Conservation (phyloP, 2,797 vertebrate species). For the Peromyscus nudipes region DNA sequence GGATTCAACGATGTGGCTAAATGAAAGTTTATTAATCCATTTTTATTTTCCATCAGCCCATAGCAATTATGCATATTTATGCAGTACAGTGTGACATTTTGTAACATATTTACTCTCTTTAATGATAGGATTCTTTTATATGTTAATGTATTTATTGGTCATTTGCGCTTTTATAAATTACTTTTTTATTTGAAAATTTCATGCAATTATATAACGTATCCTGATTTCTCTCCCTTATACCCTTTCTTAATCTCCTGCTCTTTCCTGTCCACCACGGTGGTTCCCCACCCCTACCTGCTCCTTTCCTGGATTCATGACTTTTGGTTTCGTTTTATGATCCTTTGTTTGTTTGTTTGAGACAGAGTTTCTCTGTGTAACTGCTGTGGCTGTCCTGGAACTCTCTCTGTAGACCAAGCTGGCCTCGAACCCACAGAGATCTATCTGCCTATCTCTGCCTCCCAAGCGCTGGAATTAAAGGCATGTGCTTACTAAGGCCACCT, state of each 20-base stretch:
- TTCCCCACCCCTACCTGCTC: background rate
- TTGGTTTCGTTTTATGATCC: background rate
- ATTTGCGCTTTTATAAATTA: background rate
- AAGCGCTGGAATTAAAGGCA: background rate
- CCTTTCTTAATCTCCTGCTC: background rate
- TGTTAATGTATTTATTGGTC: background rate
- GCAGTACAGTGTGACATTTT: background rate
- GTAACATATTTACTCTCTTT: background rate
- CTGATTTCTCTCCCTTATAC: background rate
- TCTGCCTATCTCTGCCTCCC: background rate
- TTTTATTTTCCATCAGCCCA: background rate
- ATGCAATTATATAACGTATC: background rate
- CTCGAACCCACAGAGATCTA: background rate
- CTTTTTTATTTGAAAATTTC: background rate
- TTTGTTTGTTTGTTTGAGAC: background rate
- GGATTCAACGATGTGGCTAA: no score
- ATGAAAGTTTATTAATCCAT: background rate
- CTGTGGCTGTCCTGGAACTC: background rate
- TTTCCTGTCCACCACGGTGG: background rate
- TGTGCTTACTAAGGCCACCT: background rate
- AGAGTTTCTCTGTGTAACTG: background rate
- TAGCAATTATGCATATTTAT: background rate
- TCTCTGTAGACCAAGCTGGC: background rate
- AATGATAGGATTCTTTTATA: background rate
- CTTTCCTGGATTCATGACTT: background rate